These are phyloP conservation scores for Crocodylus rhombifer DNA, from an alignment of 2,797 vertebrate genomes.

Conservation along the genomic window DNA sequence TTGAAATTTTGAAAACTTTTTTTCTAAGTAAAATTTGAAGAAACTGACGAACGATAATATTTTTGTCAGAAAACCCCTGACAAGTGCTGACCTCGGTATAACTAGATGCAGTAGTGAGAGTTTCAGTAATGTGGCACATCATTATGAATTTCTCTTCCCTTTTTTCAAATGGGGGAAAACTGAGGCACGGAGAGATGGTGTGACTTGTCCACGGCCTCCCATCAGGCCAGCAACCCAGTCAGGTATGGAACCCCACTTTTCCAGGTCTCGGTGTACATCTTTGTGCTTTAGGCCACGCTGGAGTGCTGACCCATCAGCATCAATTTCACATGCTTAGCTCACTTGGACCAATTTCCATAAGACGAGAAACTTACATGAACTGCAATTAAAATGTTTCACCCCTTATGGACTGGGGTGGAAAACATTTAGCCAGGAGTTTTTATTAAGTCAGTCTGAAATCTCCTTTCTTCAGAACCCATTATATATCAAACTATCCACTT, in stretches of 20 bases:
- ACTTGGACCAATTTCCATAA: conserved; percentile 9
- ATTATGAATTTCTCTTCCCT: not conserved
- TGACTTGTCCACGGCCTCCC: fast-evolving
- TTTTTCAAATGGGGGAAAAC: not conserved
- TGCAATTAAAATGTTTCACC: conserved; percentile 48
- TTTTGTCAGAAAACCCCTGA: too few species aligned
- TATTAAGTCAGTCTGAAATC: conserved; percentile 57
- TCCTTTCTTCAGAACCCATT: conserved; percentile 38
- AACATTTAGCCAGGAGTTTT: conserved; percentile 66
- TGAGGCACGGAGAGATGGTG: not conserved
- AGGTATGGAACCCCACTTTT: not conserved
- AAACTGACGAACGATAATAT: too few species aligned
- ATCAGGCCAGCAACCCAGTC: not conserved
- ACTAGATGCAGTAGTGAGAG: not conserved
- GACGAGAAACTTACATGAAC: conserved; percentile 10
- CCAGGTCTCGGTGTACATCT: too few species aligned
- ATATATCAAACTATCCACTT: conserved; percentile 68
- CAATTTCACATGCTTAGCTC: not conserved
- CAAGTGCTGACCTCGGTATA: not conserved
- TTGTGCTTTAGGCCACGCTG: too few species aligned
- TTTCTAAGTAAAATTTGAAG: too few species aligned
- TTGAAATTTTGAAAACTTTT: too few species aligned
- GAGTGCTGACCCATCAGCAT: not conserved
- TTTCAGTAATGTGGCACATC: not conserved
- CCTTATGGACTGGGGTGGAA: conserved; percentile 58